Base-by-base conservation (phyloP, 2,888 invertebrate genomes). In the Stenoptilia bipunctidactyla region DNA sequence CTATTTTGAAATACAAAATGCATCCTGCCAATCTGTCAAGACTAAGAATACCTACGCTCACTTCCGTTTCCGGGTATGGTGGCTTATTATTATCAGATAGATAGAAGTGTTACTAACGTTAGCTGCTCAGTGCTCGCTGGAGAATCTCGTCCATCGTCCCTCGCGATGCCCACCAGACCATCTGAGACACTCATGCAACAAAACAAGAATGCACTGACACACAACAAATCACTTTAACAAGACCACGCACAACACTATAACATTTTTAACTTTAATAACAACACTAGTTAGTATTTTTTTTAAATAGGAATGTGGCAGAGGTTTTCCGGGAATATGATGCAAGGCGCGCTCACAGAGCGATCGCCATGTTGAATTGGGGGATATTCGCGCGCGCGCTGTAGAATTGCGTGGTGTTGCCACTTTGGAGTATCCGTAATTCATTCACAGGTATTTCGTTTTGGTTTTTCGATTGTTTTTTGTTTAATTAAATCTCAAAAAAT, bases 91-190 rank as follows among this genome's bases (percentile, higher is more conserved):
- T 30, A 30, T n/a, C 30, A 8, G 10, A n/a, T 30, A 30, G 10
- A 30, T 30, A 8, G 20, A 20, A 30, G 4, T 8, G n/a, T 3
- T 30, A 73, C 80, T 69, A 58, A 82, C 80, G 80, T 82, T 75
- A 80, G 71, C 74, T 80, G 76, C 49, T 80, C 82, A 39, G 79
- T 79, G 66, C 77, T 80, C 59, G 77, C 79, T 69, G 82, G 80
- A 57, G 80, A 76, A 44, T 70, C 74, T 53, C 79, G 65, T 60
- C 79, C 80, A 56, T 72, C 71, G 56, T 68, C 71, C 66, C 71
- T 64, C 59, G 56, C 71, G 54, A 61, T 55, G 44, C 56, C 55
- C 47, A 56, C 61, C 52, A 58, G 65, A 57, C 73, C 82, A 82
- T 82, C 68, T 53, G 65, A 56, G 55, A 62, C 76, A 79, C 70